Evolutionary conservation across 2,888 invertebrate genomes (phyloP).

Genomic region (Epistrophe eligans): DNA sequence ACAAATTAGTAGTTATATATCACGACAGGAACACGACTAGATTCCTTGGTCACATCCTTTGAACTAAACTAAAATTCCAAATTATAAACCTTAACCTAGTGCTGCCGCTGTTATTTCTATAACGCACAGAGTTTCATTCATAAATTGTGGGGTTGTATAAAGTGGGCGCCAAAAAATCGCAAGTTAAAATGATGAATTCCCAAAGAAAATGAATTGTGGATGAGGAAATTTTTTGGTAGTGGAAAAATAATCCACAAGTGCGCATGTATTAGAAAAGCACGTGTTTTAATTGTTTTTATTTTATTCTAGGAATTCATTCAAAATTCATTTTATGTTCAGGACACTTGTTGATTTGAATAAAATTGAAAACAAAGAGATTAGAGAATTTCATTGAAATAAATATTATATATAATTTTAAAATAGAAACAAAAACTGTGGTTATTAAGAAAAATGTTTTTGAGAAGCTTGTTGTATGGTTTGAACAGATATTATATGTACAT

Average conservation of each 20-base stretch:
- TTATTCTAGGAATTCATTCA: background rate
- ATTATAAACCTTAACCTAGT: background rate
- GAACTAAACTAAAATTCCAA: slow-evolving; percentile 30
- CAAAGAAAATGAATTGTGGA: slow-evolving; percentile 38
- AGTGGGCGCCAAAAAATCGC: slow-evolving; percentile 19
- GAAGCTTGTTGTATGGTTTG: too few species aligned
- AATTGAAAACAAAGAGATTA: background rate
- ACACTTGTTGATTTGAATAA: slow-evolving; percentile 43
- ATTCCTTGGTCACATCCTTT: slow-evolving; percentile 51
- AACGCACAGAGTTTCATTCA: slow-evolving; percentile 17
- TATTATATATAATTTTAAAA: background rate
- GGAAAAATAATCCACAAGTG: background rate
- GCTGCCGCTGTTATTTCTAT: background rate
- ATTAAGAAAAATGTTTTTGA: too few species aligned
- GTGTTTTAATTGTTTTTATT: slow-evolving; percentile 13
- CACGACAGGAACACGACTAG: slow-evolving; percentile 35
- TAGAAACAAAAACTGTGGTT: too few species aligned
- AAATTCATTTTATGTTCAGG: background rate
- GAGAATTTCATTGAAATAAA: background rate
- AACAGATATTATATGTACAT: too few species aligned
- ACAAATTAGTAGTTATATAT: background rate
- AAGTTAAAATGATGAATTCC: slow-evolving; percentile 1
- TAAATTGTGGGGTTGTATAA: background rate
- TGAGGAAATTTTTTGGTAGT: background rate
- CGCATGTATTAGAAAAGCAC: slow-evolving; percentile 42